Base-by-base conservation (phyloP, 2,888 invertebrate species). In the Harpalus rufipes region DNA sequence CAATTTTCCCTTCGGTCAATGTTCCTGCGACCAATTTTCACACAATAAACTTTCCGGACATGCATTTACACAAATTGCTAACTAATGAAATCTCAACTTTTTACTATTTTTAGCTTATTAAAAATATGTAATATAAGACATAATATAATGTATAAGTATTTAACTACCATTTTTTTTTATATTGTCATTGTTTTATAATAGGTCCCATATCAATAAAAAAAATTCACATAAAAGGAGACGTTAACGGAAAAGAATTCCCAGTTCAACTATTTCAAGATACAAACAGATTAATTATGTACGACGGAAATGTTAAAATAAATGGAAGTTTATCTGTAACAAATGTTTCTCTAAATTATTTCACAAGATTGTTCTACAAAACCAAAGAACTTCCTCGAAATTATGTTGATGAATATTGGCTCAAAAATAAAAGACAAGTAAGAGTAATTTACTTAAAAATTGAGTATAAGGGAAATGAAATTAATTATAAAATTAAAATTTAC, bases 251-350 rank as follows among this genome's bases (percentile, higher is more conserved):
- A 14, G 32, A 81, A 56, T 44, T 51, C 18, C 68, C 81, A 14
- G 65, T 32, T 18, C 41, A 65, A 65, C 14, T 56, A n/a, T 68
- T 81, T 25, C 51, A 81, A 68, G 63, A 81, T 39, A 61, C 81
- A 39, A 63, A 63, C 18, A 18, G 18, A 18, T 81, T 81, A 81
- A 25, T 51, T 25, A 65, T 65, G 44, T 81, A 81, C 25, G 81
- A 81, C 56, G 81, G 81, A 3, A 14, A 68, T 81, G 81, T 81
- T 44, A 81, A 81, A 81, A 81, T 81, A n/a, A 68, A n/a, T 16
- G 81, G 81, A 51, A 68, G 16, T 21, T 68, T 81, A n/a, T 44
- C 14, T 44, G 16, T 81, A 16, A 65, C 10, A 14, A 68, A 51
- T 68, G 65, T 65, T 44, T 56, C 65, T 4, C 14, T 68, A 56